Percentiles rank a stretch among this genome's conserved stretches.
Conservation (phyloP, 2,113 vertebrate genomes). For the Eira barbara region DNA sequence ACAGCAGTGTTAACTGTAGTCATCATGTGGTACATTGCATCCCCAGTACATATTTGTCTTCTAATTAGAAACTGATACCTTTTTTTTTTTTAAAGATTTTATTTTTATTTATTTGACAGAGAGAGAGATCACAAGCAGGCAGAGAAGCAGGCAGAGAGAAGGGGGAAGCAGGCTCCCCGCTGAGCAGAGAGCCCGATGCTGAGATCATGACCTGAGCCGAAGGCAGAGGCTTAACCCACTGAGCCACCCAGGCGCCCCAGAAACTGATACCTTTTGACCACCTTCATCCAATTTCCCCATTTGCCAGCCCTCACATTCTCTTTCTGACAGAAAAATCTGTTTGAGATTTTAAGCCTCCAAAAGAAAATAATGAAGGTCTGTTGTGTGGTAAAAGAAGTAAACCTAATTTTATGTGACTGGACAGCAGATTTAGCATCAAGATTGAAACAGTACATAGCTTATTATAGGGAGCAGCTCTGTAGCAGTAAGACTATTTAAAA, state of each 20-base stretch:
- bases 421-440: not conserved
- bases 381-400: not conserved
- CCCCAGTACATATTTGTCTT: not conserved
- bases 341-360: constrained; percentile 16
- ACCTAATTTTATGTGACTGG: constrained; percentile 19
- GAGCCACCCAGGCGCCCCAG: too few relatives aligned
- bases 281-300: not conserved
- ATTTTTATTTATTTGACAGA: too few relatives aligned
- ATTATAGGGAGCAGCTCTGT: not conserved
- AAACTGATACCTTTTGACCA: not conserved
- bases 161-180: too few relatives aligned
- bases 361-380: not conserved
- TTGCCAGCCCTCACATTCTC: not conserved
- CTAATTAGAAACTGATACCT: not conserved
- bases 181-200: too few relatives aligned
- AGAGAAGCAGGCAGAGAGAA: too few relatives aligned
- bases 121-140: too few relatives aligned
- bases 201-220: too few relatives aligned
- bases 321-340: constrained; percentile 31
- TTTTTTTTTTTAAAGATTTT: too few relatives aligned
- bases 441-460: not conserved
- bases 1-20: not conserved
- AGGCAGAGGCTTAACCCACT: too few relatives aligned
- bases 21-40: not conserved
- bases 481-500: not conserved